Evolutionary conservation across 2,797 vertebrate species (phyloP), one percentile per base, ranked within the genome.

Genomic region (Parambassis ranga): DNA sequence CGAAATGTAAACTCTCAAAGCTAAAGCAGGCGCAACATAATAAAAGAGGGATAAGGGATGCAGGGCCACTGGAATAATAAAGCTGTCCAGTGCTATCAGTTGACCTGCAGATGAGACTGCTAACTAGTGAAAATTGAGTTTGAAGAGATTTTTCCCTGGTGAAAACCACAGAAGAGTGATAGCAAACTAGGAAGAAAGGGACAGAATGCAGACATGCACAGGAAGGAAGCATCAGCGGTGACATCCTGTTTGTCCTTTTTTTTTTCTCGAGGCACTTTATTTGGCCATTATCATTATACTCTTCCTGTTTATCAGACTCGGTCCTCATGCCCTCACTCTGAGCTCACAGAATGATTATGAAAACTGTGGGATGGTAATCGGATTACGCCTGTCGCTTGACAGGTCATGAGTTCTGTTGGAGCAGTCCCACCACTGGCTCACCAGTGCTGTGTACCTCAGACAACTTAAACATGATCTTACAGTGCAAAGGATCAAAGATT

Each of bases 271-370:
- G 71, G 49, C 47, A 47, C 51, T 67, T 73, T 39, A 59, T 85
- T 76, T 52, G 53, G 64, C 35, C 68, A 77, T 84, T 38, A 84
- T 88, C 75, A 75, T 84, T 73, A 64, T 16, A 14, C 39, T 35
- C 75, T 85, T 90, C 86, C 90, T 90, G 88, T 85, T 89, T 79
- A 66, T 74, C 71, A 20, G 65, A 65, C 44, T 32, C 57, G 10
- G 56, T 76, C 62, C 57, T 56, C 52, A 44, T 65, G 75, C 66
- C 72, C 68, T 44, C 8, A 14, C 71, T 57, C 33, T 31, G 37
- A 63, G 42, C 55, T 56, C 63, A 32, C 32, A 32, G 49, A 73
- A 67, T 57, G 53, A 78, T 68, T 58, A 68, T 60, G 47, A 79
- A 75, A 71, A 65, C 65, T 74, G 73, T 75, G 24, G 32, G 58